These are phyloP conservation scores for Pomatostomus ruficeps DNA, from an alignment of 2,113 vertebrate genomes.

Conservation along the genomic window DNA sequence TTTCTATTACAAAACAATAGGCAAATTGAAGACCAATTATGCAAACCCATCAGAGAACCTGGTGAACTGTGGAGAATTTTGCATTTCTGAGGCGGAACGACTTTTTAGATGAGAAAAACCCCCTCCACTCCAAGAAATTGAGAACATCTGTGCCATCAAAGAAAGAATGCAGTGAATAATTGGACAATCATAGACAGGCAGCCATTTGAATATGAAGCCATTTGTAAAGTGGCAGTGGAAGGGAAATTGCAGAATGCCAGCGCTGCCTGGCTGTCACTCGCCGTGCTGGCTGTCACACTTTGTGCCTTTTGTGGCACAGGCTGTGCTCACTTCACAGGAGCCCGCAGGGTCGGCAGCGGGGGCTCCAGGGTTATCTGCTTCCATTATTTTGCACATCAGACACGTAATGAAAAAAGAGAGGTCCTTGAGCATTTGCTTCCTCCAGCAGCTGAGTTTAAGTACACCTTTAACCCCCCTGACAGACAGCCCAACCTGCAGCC, in stretches of 20 bases:
- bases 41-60: conserved; percentile 73
- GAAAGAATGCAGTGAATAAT: conserved; percentile 75
- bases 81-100: conserved; percentile 71
- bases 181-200: conserved; percentile 77
- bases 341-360: fast-evolving
- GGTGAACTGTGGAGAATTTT: conserved; percentile 69
- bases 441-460: not conserved
- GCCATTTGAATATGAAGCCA: conserved; percentile 68
- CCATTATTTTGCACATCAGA: not conserved
- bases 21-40: conserved; percentile 79
- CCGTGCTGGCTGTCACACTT: too few species aligned
- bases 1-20: conserved; percentile 78
- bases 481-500: not conserved
- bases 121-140: conserved; percentile 72
- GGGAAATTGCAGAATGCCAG: conserved; percentile 29
- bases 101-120: conserved; percentile 63
- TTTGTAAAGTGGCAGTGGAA: conserved; percentile 52
- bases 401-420: not conserved
- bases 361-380: conserved; percentile 6
- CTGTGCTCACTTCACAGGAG: not conserved
- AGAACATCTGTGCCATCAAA: conserved; percentile 80
- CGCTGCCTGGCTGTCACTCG: not conserved
- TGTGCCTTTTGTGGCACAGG: too few species aligned
- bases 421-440: not conserved
- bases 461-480: not conserved